Percentiles rank a stretch among this genome's conserved stretches.
Evolutionary conservation across 2,888 invertebrate genomes (phyloP).

Genomic region (Eustalomyia histrio): DNA sequence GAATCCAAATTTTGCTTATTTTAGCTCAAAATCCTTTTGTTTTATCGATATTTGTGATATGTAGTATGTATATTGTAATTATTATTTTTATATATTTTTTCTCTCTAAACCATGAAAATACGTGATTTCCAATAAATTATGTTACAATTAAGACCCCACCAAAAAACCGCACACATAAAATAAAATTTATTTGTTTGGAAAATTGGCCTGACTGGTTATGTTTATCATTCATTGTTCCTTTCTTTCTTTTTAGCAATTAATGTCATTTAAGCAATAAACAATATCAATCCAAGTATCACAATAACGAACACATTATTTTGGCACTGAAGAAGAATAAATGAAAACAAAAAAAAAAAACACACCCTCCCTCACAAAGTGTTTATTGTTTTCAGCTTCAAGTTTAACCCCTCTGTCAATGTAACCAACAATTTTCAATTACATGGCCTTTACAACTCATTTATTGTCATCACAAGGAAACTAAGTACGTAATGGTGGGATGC

Average conservation of each 20-base stretch:
- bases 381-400: not conserved
- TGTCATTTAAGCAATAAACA: slow-evolving; percentile 60
- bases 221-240: slow-evolving; percentile 39
- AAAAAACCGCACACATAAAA: slow-evolving; percentile 19
- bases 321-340: not conserved
- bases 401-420: not conserved
- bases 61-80: not conserved
- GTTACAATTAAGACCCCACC: slow-evolving; percentile 20
- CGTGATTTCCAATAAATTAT: slow-evolving; percentile 33
- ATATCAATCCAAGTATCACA: not conserved
- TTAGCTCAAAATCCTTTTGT: too few species aligned
- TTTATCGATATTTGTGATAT: too few species aligned
- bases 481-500: not conserved
- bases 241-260: slow-evolving; percentile 38
- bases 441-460: slow-evolving; percentile 47
- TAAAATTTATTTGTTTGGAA: not conserved
- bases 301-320: slow-evolving; percentile 5
- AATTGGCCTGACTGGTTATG: slow-evolving; percentile 37
- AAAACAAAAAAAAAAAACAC: not conserved
- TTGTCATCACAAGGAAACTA: not conserved
- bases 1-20: too few species aligned
- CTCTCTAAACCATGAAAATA: not conserved
- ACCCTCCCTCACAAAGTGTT: not conserved
- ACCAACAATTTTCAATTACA: slow-evolving; percentile 28
- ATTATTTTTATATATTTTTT: not conserved